phyloP scores from a whole-genome alignment of 2,113 vertebrate genomes.

The Euleptes europaea region DNA sequence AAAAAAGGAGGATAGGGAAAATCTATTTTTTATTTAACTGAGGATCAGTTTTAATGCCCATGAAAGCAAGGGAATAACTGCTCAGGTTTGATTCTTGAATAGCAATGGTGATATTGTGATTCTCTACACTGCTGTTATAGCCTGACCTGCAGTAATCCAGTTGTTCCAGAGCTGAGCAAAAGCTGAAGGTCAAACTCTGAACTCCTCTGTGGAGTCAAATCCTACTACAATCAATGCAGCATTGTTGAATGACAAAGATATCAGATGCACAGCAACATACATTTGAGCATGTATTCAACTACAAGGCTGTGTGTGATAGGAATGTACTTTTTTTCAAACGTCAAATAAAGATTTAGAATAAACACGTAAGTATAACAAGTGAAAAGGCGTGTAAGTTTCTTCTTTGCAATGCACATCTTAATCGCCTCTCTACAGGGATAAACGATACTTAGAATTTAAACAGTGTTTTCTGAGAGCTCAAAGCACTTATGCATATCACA shows the following conservation, averaged over 20 bases:
- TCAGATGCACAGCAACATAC: neutral
- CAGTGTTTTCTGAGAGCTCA: neutral
- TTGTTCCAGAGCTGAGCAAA: constrained; percentile 6
- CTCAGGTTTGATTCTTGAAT: neutral
- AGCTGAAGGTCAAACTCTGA: constrained; percentile 6
- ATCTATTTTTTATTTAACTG: constrained; percentile 18
- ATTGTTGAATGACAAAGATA: neutral
- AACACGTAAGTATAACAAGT: neutral
- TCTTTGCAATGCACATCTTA: neutral
- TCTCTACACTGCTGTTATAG: constrained; percentile 17
- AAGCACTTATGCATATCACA: neutral
- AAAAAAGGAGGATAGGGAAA: constrained; percentile 7
- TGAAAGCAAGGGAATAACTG: neutral
- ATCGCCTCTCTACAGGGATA: neutral
- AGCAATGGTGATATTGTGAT: constrained; percentile 3
- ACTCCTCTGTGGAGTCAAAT: neutral
- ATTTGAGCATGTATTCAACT: neutral
- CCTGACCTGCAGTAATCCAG: neutral
- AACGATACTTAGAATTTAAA: neutral
- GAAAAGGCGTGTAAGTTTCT: neutral
- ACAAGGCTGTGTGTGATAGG: neutral
- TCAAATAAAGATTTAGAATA: neutral
- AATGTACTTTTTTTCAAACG: neutral
- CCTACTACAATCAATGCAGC: neutral
- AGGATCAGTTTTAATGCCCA: neutral